phyloP scores from a whole-genome alignment of 2,797 vertebrate genomes.

The Moxostoma hubbsi region DNA sequence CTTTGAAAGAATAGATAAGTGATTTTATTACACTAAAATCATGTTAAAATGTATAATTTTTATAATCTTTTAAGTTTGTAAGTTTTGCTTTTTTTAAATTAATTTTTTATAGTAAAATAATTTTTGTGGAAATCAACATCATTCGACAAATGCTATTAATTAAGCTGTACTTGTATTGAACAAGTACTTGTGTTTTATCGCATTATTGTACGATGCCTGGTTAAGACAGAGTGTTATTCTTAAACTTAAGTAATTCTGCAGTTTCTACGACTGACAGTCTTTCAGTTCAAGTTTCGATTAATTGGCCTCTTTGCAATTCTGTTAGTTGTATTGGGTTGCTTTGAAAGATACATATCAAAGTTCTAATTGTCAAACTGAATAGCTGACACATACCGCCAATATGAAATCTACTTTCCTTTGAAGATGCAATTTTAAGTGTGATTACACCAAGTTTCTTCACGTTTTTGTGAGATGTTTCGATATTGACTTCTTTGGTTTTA shows the following conservation, averaged over 20 bases:
- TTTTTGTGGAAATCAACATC: not conserved
- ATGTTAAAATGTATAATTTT: no score
- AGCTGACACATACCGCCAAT: slow-evolving; percentile 20
- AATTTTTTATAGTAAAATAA: no score
- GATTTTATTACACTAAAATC: no score
- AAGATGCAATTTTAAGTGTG: slow-evolving; percentile 19
- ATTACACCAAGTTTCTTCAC: slow-evolving; percentile 23
- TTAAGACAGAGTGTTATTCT: no score
- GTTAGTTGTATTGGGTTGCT: slow-evolving; percentile 26
- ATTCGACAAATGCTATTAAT: not conserved
- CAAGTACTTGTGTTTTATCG: no score
- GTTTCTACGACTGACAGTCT: not conserved
- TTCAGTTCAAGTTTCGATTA: slow-evolving; percentile 25
- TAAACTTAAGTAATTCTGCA: no score
- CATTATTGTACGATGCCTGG: no score
- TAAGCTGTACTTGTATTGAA: not conserved
- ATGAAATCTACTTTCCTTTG: slow-evolving; percentile 7
- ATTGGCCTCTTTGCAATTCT: slow-evolving; percentile 37
- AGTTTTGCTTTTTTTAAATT: no score
- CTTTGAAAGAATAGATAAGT: no score
- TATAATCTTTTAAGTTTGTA: no score
- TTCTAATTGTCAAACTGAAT: slow-evolving; percentile 31
- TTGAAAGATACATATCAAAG: slow-evolving; percentile 49
- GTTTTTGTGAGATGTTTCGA: not conserved
- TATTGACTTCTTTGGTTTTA: not conserved